Evolutionary conservation across 2,888 invertebrate genomes (phyloP), one percentile per base, ranked within the genome.

Genomic region (Pycnomerus fuliginosus): DNA sequence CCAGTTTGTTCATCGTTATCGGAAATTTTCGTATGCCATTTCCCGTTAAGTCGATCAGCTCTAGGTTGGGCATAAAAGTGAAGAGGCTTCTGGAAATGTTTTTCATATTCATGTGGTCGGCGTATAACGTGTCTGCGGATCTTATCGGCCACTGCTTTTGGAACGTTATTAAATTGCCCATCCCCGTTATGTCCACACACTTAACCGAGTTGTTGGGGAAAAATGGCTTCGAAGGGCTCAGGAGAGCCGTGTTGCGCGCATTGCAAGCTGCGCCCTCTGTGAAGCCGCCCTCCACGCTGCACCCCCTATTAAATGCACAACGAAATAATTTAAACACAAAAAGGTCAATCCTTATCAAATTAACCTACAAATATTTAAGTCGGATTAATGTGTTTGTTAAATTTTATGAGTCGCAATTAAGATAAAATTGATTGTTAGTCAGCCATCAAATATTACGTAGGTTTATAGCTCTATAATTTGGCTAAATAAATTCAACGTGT

Each of bases 11-110:
- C 36, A 64, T 52, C 25, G 50, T 53, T 15, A 44, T 38, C 2
- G 65, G 59, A n/a, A 70, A n/a, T 36, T 48, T 55, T 32, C 48
- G 53, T 10, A 70, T 57, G n/a, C 38, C 35, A 43, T 70, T 70
- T n/a, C 60, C 58, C 11, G 64, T 60, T 15, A 69, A 52, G 47
- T 70, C 69, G n/a, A 69, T 50, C 23, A 64, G 39, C 40, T 61
- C 53, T 25, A 69, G 39, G n/a, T 58, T 53, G 0, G 67, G 65
- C 29, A 69, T 52, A 2, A 32, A 15, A 7, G 33, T 36, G 16
- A 59, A 43, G 3, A 48, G 15, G 10, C 50, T 52, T 14, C 38
- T 34, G 7, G 57, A 54, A 10, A 62, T 33, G 3, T 14, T 51
- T 13, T 38, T 54, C 20, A 69, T 45, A 20, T 57, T 52, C 61